Evolutionary conservation across 2,797 vertebrate species (phyloP), one percentile per base, ranked within the genome.

Genomic region (Caiman crocodilus): DNA sequence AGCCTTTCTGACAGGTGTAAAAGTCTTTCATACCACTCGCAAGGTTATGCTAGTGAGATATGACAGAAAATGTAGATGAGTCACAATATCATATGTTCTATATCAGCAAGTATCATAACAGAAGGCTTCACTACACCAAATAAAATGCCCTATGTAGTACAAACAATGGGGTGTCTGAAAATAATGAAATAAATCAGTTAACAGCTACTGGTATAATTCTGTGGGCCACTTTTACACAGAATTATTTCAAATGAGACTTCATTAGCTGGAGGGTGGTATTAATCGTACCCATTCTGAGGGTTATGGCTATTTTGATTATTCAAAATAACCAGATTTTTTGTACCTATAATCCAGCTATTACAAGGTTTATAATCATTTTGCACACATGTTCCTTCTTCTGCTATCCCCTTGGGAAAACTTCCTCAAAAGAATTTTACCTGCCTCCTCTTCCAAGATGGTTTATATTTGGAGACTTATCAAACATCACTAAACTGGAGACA

Each of bases 1-100:
- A 97, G 95, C 93, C 94, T 96, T 97, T 96, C 94, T 98, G 98
- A 98, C 96, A 97, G 32, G 28, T 97, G 93, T 96, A 96, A 96
- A 92, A 95, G 94, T 89, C 93, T 96, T 92, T 95, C 94, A 93
- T 93, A 90, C 85, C 74, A 84, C 89, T 96, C 81, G 82, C 92
- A 97, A 97, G 96, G 94, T 96, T 95, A 95, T 50, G 73, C 95
- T 80, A 94, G 92, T 76, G 2, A 97, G 96, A 96, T 93, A 94
- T 88, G 96, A 97, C 94, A 96, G 97, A 94, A 95, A 96, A 88
- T 5, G 9, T 83, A 88, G 95, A 92, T 83, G 88, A 95, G 94
- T 95, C 95, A 95, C 90, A 95, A 94, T 84, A 97, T 97, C 92
- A 84, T 96, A 96, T 96, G 96, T 94, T 97, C 89, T 81, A 64